Conservation (phyloP, 2,797 vertebrate genomes). For the Parauchenoglanis ngamensis region DNA sequence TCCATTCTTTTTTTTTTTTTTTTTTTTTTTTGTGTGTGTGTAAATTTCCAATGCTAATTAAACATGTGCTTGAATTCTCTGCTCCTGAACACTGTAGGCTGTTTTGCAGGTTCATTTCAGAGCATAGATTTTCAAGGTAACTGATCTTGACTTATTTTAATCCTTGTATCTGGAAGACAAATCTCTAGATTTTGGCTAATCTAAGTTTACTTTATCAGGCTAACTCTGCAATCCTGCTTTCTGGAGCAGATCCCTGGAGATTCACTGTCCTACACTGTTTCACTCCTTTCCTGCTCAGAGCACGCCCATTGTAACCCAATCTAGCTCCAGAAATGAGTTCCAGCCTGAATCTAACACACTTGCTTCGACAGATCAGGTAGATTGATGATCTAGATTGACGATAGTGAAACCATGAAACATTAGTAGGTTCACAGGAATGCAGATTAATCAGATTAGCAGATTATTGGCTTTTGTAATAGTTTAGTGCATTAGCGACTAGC, state of each 20-base stretch:
- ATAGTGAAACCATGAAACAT: not conserved
- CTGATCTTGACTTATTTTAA: not conserved
- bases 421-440: not conserved
- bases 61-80: not conserved
- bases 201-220: not conserved
- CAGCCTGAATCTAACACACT: not conserved
- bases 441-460: not conserved
- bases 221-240: not conserved
- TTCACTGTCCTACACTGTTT: not conserved
- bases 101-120: not conserved
- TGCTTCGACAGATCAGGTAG: not conserved
- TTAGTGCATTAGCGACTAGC: not conserved
- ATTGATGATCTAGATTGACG: not conserved
- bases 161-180: not conserved
- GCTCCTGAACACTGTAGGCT: not conserved
- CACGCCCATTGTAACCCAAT: not conserved
- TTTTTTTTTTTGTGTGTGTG: too few species aligned
- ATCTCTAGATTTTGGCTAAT: conserved; percentile 3
- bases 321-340: not conserved
- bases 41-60: not conserved
- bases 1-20: not conserved
- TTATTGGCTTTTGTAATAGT: not conserved
- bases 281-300: not conserved
- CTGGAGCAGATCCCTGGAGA: not conserved
- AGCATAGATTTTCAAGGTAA: not conserved